These are phyloP conservation scores for Hylaeus anthracinus DNA, from an alignment of 1,140 invertebrate species.

Conservation along the genomic window DNA sequence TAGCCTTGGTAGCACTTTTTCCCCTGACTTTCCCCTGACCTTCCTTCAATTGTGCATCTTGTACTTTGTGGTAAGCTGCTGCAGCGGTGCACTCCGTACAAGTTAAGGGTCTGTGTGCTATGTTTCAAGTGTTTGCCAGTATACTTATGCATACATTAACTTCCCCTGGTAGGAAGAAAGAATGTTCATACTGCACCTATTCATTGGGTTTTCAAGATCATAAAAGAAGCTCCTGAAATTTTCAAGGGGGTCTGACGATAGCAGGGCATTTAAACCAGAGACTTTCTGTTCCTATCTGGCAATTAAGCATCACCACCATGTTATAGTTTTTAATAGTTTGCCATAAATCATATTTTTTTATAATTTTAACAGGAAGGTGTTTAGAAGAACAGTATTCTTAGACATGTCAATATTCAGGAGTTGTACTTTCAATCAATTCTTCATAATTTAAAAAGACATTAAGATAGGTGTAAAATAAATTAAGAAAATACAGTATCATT, in stretches of 20 bases:
- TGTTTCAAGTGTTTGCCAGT: slow-evolving; percentile 76
- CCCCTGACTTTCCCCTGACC: slow-evolving; percentile 72
- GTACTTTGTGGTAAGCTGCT: slow-evolving; percentile 66
- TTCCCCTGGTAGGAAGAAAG: slow-evolving; percentile 65
- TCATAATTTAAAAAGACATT: not conserved
- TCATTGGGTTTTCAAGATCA: slow-evolving; percentile 72
- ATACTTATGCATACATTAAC: slow-evolving; percentile 77
- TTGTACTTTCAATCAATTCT: not conserved
- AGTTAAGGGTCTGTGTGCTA: slow-evolving; percentile 70
- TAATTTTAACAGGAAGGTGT: not conserved
- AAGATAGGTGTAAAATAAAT: not conserved
- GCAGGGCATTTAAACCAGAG: slow-evolving; percentile 9
- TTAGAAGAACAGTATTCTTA: not conserved
- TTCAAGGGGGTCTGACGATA: slow-evolving; percentile 29
- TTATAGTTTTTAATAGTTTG: not conserved
- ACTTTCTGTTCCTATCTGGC: not conserved
- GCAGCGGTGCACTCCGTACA: slow-evolving; percentile 54
- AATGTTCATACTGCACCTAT: slow-evolving; percentile 56
- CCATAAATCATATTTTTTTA: not conserved
- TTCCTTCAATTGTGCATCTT: slow-evolving; percentile 70
- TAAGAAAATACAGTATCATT: not conserved
- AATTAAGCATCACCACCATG: not conserved
- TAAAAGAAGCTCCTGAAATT: slow-evolving; percentile 30
- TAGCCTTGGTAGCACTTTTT: slow-evolving; percentile 77
- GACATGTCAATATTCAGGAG: not conserved